Conservation (phyloP, 2,113 vertebrate genomes). For the Telmatochromis brichardi region DNA sequence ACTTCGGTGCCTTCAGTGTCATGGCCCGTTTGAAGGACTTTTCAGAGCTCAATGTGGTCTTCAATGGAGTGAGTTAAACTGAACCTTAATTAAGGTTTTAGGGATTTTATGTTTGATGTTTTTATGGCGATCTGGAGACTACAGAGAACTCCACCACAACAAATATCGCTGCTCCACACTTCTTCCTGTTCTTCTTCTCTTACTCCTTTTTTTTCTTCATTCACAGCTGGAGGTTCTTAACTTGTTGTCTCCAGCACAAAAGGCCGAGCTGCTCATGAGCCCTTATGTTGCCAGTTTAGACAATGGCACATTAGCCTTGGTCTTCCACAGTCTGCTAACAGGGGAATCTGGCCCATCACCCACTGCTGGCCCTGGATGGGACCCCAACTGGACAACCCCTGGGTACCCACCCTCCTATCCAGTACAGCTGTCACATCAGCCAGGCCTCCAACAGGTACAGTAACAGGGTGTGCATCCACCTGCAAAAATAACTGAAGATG, state of each 20-base stretch:
- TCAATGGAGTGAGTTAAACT: constrained; percentile 65
- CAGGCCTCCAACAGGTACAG: constrained; percentile 39
- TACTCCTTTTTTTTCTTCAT: not conserved
- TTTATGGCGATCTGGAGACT: not conserved
- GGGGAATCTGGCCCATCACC: not conserved
- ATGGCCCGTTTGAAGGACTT: constrained; percentile 65
- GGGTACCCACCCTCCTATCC: not conserved
- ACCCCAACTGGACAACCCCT: not conserved
- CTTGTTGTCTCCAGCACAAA: constrained; percentile 64
- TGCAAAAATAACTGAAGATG: not conserved
- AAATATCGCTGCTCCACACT: not conserved
- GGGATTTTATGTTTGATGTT: too few relatives aligned
- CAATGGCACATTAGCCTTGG: constrained; percentile 46
- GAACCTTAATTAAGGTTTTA: too few relatives aligned
- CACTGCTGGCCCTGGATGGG: not conserved
- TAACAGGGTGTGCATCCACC: not conserved
- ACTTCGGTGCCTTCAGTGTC: constrained; percentile 67
- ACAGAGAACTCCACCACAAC: not conserved
- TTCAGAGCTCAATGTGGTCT: constrained; percentile 58
- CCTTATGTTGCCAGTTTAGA: constrained; percentile 47
- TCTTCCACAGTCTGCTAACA: constrained; percentile 59
- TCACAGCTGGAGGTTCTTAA: constrained; percentile 69
- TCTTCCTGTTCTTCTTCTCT: not conserved
- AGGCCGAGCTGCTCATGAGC: constrained; percentile 62
- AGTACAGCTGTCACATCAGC: not conserved